Base-by-base conservation (phyloP, 2,888 invertebrate genomes). In the Lasioglossum morio region DNA sequence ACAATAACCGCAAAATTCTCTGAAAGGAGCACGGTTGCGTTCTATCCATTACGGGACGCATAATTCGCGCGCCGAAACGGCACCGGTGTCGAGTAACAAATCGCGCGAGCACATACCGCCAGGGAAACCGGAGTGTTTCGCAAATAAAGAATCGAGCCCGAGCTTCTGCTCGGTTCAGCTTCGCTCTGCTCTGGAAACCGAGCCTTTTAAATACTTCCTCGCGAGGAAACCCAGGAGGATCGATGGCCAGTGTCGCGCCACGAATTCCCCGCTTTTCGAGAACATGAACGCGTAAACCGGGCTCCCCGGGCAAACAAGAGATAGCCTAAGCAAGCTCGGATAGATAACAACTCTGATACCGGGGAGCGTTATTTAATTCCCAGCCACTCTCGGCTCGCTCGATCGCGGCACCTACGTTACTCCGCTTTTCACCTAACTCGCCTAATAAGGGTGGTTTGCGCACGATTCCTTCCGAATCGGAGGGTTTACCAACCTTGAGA, bases 301-400 rank as follows among this genome's bases (percentile, higher is more conserved):
- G 75, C 79, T 82, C 74, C 53, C 53, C 89, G 90, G 89, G 90
- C 89, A 92, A 92, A 91, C 91, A 92, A 86, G 87, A 87, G 92
- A 93, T 93, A 93, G 91, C 90, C 90, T 81, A 88, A 90, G 91
- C 86, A 92, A 93, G 92, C 90, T 91, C 90, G 90, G 91, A 92
- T 91, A 93, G 94, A 94, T 94, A 94, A 94, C 92, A 72, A 79
- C 90, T 92, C 23, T 53, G 92, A 93, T 93, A 93, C 85, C 84
- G 79, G 81, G 73, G 63, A 85, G 79, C 82, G 86, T 93, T 93
- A 93, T 93, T 93, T 92, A 92, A 93, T 90, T 88, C 85, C 66
- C 88, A 89, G 70, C 82, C 70, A 87, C 70, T 82, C 82, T 86
- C 75, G 79, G 30, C 40, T 57, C 30, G 72, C 78, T 78, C 78